A percentile compares a stretch with the other conserved stretches of the same genome.
Evolutionary conservation across 1,140 invertebrate genomes (phyloP).

Genomic region (Glossosoma conforme): DNA sequence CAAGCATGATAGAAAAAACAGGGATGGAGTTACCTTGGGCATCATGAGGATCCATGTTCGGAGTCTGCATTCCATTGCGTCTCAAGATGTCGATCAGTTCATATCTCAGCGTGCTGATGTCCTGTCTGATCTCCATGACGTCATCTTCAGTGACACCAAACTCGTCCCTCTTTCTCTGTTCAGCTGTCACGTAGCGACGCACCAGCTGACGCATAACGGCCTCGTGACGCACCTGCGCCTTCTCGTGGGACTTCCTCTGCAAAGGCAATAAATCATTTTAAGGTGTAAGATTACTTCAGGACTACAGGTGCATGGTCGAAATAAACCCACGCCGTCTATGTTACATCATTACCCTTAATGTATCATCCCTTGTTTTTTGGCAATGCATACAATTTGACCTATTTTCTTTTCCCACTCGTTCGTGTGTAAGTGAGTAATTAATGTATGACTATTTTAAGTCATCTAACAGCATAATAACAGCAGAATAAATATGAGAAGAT

Average conservation of each 20-base stretch:
- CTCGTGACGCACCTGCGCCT: constrained; percentile 63
- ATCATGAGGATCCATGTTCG: constrained; percentile 59
- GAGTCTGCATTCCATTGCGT: constrained; percentile 77
- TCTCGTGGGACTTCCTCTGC: constrained; percentile 67
- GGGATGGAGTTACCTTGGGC: constrained; percentile 56
- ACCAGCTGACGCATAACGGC: constrained; percentile 74
- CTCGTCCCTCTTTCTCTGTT: constrained; percentile 77
- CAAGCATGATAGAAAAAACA: too few species aligned
- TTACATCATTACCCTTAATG: too few species aligned
- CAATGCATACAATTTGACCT: too few species aligned
- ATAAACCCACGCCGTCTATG: too few species aligned
- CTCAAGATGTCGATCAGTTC: constrained; percentile 85
- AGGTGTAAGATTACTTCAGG: too few species aligned
- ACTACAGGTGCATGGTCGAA: too few species aligned
- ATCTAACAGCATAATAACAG: too few species aligned
- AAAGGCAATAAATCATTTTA: neutral
- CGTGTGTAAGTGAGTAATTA: too few species aligned
- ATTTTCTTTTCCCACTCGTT: too few species aligned
- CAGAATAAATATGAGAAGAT: too few species aligned
- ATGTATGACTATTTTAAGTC: too few species aligned
- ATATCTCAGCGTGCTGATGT: constrained; percentile 80
- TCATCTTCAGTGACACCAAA: constrained; percentile 91
- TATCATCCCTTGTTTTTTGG: too few species aligned
- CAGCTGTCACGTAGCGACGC: constrained; percentile 75
- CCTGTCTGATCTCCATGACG: constrained; percentile 93